A percentile compares a stretch with the other conserved stretches of the same genome.
phyloP scores from a whole-genome alignment of 2,888 invertebrate species.

The Apamea crenata region DNA sequence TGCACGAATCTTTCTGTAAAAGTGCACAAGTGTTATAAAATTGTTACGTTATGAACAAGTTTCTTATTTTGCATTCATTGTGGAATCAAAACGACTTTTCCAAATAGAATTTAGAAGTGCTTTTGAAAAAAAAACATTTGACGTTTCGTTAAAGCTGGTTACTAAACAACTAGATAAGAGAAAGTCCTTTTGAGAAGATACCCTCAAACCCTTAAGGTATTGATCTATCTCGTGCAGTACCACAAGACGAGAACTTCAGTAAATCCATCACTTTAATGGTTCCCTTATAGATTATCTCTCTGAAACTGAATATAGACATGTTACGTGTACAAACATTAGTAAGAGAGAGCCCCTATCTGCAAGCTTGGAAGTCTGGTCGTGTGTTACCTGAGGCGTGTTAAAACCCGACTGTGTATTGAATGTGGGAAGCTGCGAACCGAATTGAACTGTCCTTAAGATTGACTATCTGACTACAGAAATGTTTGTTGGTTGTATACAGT shows the following conservation, averaged over 20 bases:
- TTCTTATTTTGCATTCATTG: conserved; percentile 17
- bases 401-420: conserved; percentile 27
- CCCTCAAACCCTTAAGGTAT: not conserved
- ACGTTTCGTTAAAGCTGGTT: not conserved
- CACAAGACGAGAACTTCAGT: conserved; percentile 7
- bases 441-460: conserved; percentile 32
- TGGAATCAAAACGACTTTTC: not conserved
- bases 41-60: conserved; percentile 21
- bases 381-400: conserved; percentile 32
- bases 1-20: conserved; percentile 19
- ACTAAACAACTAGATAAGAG: not conserved
- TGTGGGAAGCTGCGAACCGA: conserved; percentile 18
- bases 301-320: conserved; percentile 14
- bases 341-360: not conserved
- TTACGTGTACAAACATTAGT: conserved; percentile 17
- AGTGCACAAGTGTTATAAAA: conserved; percentile 25
- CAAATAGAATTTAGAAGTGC: not conserved
- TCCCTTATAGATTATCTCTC: conserved; percentile 23
- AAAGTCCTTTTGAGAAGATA: not conserved
- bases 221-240: not conserved
- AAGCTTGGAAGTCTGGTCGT: conserved; percentile 6
- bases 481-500: not conserved
- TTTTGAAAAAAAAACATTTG: not conserved
- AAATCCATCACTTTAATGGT: conserved; percentile 40
- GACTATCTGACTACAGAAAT: not conserved